Base-by-base conservation (phyloP, 1,140 invertebrate genomes). In the Drosophila suzukii region DNA sequence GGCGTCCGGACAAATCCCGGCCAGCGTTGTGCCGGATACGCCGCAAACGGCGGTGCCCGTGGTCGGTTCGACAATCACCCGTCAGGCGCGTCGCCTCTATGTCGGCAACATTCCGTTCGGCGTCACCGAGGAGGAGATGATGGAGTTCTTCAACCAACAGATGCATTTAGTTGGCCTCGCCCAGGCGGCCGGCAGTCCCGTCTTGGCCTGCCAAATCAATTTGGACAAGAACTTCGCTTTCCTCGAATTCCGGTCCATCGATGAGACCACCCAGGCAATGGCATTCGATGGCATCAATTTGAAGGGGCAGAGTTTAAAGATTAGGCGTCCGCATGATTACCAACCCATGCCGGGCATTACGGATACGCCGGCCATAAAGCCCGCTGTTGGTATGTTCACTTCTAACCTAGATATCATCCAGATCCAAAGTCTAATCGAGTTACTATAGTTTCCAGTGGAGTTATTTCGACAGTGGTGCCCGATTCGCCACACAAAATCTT, bases 171-270 rank as follows among this genome's bases (percentile, higher is more conserved):
- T 98, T 86, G 98, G 98, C 43, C 94, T 99, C 77, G 98, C 98
- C 4, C 99, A 99, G 94, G 98, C 98, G n/a, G 98, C 98, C 49
- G 99, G 99, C 50, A 99, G 99, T 94, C 99, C 99, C 6, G 98
- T 99, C 24, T 94, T 99, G 47, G 98, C 99, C 27, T 99, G 99
- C 93, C 99, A 99, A 93, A 98, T 98, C 46, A 99, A 99, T 94
- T 94, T 99, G 91, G 99, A 99, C 93, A 99, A 99, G 93, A 99
- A 99, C 93, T 99, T 99, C 95, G 99, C 99, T 86, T 99, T 99
- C 94, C 94, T 99, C 70, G 99, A 99, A 94, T 98, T 98, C 93
- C 93, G 93, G 80, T 99, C 99, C 8, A 99, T 99, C 91, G 99
- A 99, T 94, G 99, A 99, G 94, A 99, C 99, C n/a, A 99, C 99